Conservation (phyloP, 2,888 invertebrate genomes). For the Mechanitis mazaeus region DNA sequence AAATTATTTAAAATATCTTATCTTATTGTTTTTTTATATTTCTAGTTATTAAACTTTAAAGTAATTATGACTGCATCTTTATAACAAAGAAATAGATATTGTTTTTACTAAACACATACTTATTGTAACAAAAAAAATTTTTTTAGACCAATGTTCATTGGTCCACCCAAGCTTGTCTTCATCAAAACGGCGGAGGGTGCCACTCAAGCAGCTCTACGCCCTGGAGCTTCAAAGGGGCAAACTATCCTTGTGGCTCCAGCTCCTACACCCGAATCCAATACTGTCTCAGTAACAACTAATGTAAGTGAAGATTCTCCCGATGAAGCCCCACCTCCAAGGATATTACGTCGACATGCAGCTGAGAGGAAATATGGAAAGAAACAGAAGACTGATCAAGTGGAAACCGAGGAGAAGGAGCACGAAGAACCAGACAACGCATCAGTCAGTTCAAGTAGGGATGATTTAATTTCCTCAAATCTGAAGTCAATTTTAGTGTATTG, state of each 20-base stretch:
- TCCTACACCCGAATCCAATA: slow-evolving; percentile 36
- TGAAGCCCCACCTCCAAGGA: slow-evolving; percentile 46
- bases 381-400: slow-evolving; percentile 56
- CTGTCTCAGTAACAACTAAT: slow-evolving; percentile 33
- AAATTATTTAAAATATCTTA: slow-evolving; percentile 5
- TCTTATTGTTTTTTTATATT: neutral
- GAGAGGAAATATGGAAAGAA: slow-evolving; percentile 69
- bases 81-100: too few species aligned
- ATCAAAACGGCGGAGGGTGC: slow-evolving; percentile 68
- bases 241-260: slow-evolving; percentile 65
- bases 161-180: slow-evolving; percentile 71
- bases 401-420: slow-evolving; percentile 53
- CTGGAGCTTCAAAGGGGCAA: slow-evolving; percentile 61
- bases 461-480: slow-evolving; percentile 4
- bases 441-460: slow-evolving; percentile 48
- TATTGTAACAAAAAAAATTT: neutral
- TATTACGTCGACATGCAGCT: slow-evolving; percentile 49
- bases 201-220: slow-evolving; percentile 55
- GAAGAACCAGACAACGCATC: slow-evolving; percentile 42
- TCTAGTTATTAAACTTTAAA: too few species aligned
- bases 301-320: slow-evolving; percentile 45
- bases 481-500: neutral
- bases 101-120: neutral
- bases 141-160: slow-evolving; percentile 69
- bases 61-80: too few species aligned